Evolutionary conservation across 2,113 vertebrate genomes (phyloP).

Genomic region (Phoenicopterus ruber): DNA sequence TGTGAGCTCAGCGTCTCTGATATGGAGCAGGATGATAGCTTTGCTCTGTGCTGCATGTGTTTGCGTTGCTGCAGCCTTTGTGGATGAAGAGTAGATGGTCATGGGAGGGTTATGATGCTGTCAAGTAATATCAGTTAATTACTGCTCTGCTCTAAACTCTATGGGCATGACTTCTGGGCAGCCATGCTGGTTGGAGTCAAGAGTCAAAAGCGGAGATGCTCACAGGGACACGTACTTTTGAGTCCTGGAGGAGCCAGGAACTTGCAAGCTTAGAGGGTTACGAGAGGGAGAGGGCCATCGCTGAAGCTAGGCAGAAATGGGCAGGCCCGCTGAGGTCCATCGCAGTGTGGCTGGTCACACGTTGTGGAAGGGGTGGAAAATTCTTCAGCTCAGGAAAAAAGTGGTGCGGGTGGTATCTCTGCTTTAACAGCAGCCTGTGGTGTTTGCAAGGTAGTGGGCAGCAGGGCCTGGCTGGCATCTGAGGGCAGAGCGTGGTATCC

Average conservation of each 20-base stretch:
- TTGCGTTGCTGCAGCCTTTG: rapidly evolving
- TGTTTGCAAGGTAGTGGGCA: not conserved
- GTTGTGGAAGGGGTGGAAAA: not conserved
- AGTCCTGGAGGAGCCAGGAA: not conserved
- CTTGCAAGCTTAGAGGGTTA: rapidly evolving
- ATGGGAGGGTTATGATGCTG: not conserved
- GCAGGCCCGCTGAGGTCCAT: not conserved
- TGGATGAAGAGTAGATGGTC: not conserved
- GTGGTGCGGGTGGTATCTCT: not conserved
- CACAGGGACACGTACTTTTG: rapidly evolving
- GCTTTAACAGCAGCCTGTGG: not conserved
- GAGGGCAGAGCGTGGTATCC: not conserved
- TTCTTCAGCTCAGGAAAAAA: not conserved
- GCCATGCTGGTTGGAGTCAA: rapidly evolving
- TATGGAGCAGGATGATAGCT: not conserved
- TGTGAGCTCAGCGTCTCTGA: not conserved
- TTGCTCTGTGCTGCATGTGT: not conserved
- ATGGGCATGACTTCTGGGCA: not conserved
- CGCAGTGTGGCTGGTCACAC: rapidly evolving
- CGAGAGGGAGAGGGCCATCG: not conserved
- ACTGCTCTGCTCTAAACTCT: not conserved
- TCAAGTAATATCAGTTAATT: not conserved
- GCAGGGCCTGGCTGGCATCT: not conserved
- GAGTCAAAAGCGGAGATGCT: not conserved
- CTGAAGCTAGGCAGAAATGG: not conserved